phyloP scores from a whole-genome alignment of 2,888 invertebrate species.

The Crepidodera aurea region DNA sequence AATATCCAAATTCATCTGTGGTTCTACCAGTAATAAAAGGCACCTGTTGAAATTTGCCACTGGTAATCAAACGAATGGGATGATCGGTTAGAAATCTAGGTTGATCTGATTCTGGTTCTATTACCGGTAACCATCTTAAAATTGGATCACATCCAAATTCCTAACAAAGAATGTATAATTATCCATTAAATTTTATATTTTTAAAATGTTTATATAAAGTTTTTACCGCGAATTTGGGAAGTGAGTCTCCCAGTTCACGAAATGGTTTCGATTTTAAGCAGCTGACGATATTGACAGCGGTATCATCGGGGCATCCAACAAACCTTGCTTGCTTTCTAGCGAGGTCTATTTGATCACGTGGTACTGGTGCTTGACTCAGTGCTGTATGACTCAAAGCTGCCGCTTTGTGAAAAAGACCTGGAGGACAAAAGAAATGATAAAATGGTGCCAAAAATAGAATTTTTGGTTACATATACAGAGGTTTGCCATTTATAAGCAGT shows the following conservation, averaged over 20 bases:
- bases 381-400: constrained; percentile 74
- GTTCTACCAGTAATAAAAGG: constrained; percentile 74
- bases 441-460: no score
- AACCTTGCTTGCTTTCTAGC: constrained; percentile 70
- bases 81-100: constrained; percentile 71
- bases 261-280: constrained; percentile 68
- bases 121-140: constrained; percentile 68
- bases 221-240: constrained; percentile 62
- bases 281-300: constrained; percentile 65
- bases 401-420: constrained; percentile 74
- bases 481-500: no score
- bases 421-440: no score
- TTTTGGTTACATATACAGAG: no score
- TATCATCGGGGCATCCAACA: constrained; percentile 66
- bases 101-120: constrained; percentile 73
- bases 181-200: constrained; percentile 60
- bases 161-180: constrained; percentile 54
- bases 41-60: constrained; percentile 68
- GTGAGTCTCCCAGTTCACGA: constrained; percentile 63
- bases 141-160: constrained; percentile 66
- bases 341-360: constrained; percentile 64
- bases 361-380: constrained; percentile 65
- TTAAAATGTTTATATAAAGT: no score
- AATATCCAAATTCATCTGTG: constrained; percentile 71
- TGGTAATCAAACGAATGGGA: constrained; percentile 65